Evolutionary conservation across 2,113 vertebrate genomes (phyloP), one percentile per base, ranked within the genome.

Genomic region (Albula glossodonta): DNA sequence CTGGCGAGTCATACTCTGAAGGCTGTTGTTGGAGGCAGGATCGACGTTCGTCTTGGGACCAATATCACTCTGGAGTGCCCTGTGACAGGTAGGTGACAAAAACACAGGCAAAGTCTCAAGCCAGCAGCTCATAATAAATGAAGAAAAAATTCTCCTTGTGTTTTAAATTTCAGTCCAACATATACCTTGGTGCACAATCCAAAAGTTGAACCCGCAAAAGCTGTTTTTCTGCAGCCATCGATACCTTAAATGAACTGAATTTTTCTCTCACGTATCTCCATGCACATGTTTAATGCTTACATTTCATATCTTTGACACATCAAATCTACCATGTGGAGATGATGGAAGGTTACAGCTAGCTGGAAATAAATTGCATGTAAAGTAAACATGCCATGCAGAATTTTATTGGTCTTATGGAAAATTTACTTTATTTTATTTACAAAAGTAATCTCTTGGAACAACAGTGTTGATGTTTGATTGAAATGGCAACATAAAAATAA

Each of bases 51-150:
- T 83, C 52, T 11, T 0, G 95, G 94, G 86, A 88, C 94, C 81
- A 95, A 95, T 82, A 78, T 99, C 88, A 95, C 87, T 0, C 88
- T 99, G 90, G 92, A 90, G 80, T 99, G 98, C 89, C 96, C 96
- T 0, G 94, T 95, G 48, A 95, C 91, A 93, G 97, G 98, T 98
- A 90, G 91, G 94, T 83, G 52, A 90, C 12, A 52, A 56, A 51
- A n/a, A 13, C 3, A 66, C 60, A 22, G 56, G 4, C 22, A 4
- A 22, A 66, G 5, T 19, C 60, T 19, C 60, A 66, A 84, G 77
- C 52, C 53, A 57, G 51, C 13, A 4, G 15, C 17, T 52, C 25
- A 11, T 31, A 51, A 66, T n/a, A 63, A 53, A 63, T 13, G 9
- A 17, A 8, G 50, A 31, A 48, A 25, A n/a, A 11, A 60, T 41